phyloP scores from a whole-genome alignment of 2,888 invertebrate species.

The Dorcus parallelipipedus region DNA sequence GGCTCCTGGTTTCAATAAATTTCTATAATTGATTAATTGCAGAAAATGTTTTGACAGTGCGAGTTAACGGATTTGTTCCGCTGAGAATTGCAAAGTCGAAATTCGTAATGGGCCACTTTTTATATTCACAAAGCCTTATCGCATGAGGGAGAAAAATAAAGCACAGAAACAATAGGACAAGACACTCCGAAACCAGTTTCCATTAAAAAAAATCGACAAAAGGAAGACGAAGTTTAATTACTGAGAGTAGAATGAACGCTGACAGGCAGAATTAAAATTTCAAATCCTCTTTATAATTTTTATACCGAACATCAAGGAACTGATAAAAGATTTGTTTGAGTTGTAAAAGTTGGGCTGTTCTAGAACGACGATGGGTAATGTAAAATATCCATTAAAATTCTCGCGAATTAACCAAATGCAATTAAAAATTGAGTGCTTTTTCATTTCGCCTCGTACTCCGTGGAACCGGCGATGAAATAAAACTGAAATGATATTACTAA shows the following conservation, averaged over 20 bases:
- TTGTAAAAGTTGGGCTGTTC: slow-evolving; percentile 44
- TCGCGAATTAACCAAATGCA: slow-evolving; percentile 52
- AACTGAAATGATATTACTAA: slow-evolving; percentile 42
- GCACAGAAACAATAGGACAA: too few relatives aligned
- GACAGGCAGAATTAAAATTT: slow-evolving; percentile 44
- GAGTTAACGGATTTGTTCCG: too few relatives aligned
- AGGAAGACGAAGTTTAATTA: background rate
- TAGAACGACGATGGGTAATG: slow-evolving; percentile 43
- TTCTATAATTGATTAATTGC: too few relatives aligned
- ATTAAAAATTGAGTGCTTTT: slow-evolving; percentile 55
- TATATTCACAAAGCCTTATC: too few relatives aligned
- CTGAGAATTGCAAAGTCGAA: too few relatives aligned
- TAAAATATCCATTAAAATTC: slow-evolving; percentile 52
- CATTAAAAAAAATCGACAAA: background rate
- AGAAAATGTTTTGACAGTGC: too few relatives aligned
- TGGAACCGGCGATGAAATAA: slow-evolving; percentile 36
- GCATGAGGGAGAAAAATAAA: too few relatives aligned
- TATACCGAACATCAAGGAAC: slow-evolving; percentile 40
- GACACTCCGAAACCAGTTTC: background rate
- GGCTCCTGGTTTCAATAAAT: too few relatives aligned
- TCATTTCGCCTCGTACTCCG: slow-evolving; percentile 43
- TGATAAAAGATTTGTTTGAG: slow-evolving; percentile 48
- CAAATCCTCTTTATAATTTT: slow-evolving; percentile 43
- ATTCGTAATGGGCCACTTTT: too few relatives aligned
- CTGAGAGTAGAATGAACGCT: slow-evolving; percentile 28